A percentile compares a stretch with the other conserved stretches of the same genome.
Evolutionary conservation across 1,140 invertebrate species (phyloP).

Genomic region (Drosophila ambigua): DNA sequence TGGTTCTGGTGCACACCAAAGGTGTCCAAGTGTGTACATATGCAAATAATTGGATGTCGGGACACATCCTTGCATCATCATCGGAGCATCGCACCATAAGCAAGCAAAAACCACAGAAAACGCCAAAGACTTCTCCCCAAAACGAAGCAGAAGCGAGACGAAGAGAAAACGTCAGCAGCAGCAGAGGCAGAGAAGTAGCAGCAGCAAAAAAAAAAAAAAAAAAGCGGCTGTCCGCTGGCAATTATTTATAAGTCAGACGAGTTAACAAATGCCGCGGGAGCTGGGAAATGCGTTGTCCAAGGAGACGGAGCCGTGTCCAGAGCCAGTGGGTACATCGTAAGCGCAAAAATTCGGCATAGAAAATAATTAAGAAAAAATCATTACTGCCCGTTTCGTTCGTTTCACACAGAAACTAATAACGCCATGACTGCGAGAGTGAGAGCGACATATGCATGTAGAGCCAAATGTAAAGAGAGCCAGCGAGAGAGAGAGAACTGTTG

Average conservation of each 20-base stretch:
- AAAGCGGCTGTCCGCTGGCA: slow-evolving; percentile 26
- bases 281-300: slow-evolving; percentile 33
- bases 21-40: slow-evolving; percentile 51
- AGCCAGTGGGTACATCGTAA: slow-evolving; percentile 33
- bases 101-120: slow-evolving; percentile 59
- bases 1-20: no score
- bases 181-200: slow-evolving; percentile 22
- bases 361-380: slow-evolving; percentile 69
- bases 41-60: slow-evolving; percentile 60
- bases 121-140: slow-evolving; percentile 33
- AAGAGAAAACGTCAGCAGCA: slow-evolving; percentile 63
- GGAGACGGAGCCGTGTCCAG: neutral
- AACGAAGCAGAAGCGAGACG: slow-evolving; percentile 53
- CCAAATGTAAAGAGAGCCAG: slow-evolving; percentile 61
- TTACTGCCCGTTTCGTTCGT: slow-evolving; percentile 63
- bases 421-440: slow-evolving; percentile 58
- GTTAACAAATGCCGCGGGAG: slow-evolving; percentile 47
- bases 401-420: slow-evolving; percentile 72
- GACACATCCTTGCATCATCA: slow-evolving; percentile 75
- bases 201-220: slow-evolving; percentile 17
- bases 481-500: slow-evolving; percentile 20
- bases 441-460: slow-evolving; percentile 52
- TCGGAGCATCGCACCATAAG: slow-evolving; percentile 27
- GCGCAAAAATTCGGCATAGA: slow-evolving; percentile 56
- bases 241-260: slow-evolving; percentile 51